These are phyloP conservation scores for Clinocottus analis DNA, from an alignment of 2,113 vertebrate genomes.

Conservation along the genomic window DNA sequence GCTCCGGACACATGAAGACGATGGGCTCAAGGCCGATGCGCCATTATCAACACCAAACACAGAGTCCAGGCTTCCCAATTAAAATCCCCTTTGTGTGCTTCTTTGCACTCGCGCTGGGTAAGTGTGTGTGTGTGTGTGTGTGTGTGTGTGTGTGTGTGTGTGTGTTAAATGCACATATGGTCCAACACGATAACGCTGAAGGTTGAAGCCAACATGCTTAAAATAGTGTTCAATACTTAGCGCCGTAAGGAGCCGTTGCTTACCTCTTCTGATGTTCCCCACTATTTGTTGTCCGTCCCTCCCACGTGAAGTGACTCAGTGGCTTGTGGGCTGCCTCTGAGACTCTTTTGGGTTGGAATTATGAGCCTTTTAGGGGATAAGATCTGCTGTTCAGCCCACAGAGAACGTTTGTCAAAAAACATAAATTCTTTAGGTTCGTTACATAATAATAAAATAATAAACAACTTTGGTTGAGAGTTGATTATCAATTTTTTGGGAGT, in stretches of 20 bases:
- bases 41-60: slow-evolving; percentile 35
- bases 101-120: not conserved
- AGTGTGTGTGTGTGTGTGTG: no score
- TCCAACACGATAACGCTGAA: slow-evolving; percentile 20
- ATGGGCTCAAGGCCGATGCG: slow-evolving; percentile 23
- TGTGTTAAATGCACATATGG: slow-evolving; percentile 20
- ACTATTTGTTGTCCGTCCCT: slow-evolving; percentile 36
- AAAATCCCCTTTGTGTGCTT: slow-evolving; percentile 26
- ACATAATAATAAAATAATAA: no score
- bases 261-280: slow-evolving; percentile 29
- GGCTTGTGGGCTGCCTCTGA: slow-evolving; percentile 39
- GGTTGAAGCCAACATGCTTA: not conserved
- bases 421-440: slow-evolving; percentile 35
- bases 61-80: slow-evolving; percentile 27
- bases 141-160: no score
- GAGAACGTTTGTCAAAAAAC: not conserved
- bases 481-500: slow-evolving; percentile 19
- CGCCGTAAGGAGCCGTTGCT: slow-evolving; percentile 14
- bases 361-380: slow-evolving; percentile 53
- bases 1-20: slow-evolving; percentile 27
- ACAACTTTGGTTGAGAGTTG: slow-evolving; percentile 13
- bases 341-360: slow-evolving; percentile 35
- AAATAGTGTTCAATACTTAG: slow-evolving; percentile 20
- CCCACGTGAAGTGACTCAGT: slow-evolving; percentile 64
- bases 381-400: slow-evolving; percentile 50